Conservation (phyloP, 2,797 vertebrate genomes). For the Urophycis tenuis region DNA sequence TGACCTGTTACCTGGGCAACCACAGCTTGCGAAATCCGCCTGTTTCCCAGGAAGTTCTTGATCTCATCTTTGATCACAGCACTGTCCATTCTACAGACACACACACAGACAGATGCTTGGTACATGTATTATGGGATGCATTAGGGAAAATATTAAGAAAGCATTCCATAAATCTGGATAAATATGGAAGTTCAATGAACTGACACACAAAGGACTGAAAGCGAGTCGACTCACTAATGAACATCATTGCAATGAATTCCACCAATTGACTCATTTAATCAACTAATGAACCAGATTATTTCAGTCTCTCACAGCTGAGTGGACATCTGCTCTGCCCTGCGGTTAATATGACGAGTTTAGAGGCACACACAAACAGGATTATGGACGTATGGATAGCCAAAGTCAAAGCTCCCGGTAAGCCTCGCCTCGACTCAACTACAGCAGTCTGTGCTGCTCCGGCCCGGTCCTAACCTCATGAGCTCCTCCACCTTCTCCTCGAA, state of each 20-base stretch:
- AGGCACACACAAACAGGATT: neutral
- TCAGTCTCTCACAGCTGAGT: neutral
- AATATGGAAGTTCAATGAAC: neutral
- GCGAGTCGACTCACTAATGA: neutral
- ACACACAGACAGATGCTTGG: slow-evolving; percentile 8
- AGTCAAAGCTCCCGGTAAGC: neutral
- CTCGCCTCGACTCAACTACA: neutral
- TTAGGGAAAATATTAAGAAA: neutral
- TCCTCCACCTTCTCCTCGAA: slow-evolving; percentile 98
- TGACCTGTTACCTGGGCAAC: slow-evolving; percentile 98
- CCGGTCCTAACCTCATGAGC: slow-evolving; percentile 85
- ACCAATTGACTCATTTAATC: neutral
- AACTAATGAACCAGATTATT: neutral
- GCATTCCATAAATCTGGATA: neutral
- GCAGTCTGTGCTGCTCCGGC: neutral
- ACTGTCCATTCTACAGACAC: slow-evolving; percentile 86
- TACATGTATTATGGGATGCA: neutral
- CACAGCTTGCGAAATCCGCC: slow-evolving; percentile 97
- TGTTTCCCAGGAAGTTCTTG: slow-evolving; percentile 94
- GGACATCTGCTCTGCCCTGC: neutral
- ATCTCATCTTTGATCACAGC: slow-evolving; percentile 98
- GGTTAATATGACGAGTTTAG: neutral
- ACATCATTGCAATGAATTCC: neutral
- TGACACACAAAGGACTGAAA: neutral
- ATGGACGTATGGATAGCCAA: neutral